Percentiles rank a stretch among this genome's conserved stretches.
These are phyloP conservation scores for Formicarius rufipectus DNA, from an alignment of 2,113 vertebrate genomes.

Conservation along the genomic window DNA sequence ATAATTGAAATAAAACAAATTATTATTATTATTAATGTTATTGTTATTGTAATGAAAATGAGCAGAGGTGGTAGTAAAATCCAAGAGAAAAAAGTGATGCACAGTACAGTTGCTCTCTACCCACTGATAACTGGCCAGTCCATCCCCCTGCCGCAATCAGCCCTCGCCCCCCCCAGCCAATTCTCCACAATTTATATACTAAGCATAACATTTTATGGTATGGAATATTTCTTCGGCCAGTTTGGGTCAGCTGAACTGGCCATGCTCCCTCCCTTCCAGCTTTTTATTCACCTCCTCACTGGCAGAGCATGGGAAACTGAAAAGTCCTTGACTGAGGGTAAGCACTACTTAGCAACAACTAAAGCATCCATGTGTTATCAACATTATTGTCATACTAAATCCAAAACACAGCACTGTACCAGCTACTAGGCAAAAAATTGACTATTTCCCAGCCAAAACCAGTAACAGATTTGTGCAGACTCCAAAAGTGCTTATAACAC, in stretches of 20 bases:
- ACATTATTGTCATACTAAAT: background rate
- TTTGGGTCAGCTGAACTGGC: background rate
- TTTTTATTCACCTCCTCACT: background rate
- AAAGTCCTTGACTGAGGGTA: background rate
- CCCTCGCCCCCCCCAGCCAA: background rate
- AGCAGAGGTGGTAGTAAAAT: background rate
- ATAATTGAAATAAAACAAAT: background rate
- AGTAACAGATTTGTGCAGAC: background rate
- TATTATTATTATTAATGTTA: background rate
- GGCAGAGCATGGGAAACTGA: background rate
- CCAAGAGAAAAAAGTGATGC: background rate
- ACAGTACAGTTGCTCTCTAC: background rate
- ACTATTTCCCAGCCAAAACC: background rate
- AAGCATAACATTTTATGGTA: background rate
- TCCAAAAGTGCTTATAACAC: background rate
- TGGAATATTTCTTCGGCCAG: background rate
- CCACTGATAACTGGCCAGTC: background rate
- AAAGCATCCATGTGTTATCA: background rate
- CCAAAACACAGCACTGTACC: background rate
- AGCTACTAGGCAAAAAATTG: background rate
- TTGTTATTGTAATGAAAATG: background rate
- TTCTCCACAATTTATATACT: background rate
- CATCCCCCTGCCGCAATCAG: background rate
- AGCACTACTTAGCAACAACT: background rate
- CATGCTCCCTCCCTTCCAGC: background rate